Conservation (phyloP, 2,797 vertebrate species). For the Chlorospingus semifuscus region DNA sequence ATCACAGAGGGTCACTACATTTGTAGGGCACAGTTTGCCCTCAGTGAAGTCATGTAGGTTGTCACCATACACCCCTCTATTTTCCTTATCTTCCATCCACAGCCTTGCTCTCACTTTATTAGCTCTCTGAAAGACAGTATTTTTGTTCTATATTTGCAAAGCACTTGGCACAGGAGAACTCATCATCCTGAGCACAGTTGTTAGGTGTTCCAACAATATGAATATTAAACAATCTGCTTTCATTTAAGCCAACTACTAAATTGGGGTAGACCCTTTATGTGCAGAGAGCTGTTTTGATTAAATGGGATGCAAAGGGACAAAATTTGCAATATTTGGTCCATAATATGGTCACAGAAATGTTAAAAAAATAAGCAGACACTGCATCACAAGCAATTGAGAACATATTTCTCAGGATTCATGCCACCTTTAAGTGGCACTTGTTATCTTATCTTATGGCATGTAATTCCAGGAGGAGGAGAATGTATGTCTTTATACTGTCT, state of each 20-base stretch:
- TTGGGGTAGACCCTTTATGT: not conserved
- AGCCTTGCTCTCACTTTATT: not conserved
- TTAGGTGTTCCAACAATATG: not conserved
- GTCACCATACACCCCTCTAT: not conserved
- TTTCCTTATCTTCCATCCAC: not conserved
- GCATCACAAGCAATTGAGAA: not conserved
- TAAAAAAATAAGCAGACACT: not conserved
- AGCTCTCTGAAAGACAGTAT: not conserved
- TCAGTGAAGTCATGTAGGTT: not conserved
- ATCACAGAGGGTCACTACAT: not conserved
- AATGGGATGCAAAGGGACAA: not conserved
- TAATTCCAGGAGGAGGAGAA: slow-evolving; percentile 18
- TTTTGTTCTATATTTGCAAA: not conserved
- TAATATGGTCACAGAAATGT: not conserved
- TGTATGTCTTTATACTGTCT: slow-evolving; percentile 2
- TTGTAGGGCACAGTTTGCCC: not conserved
- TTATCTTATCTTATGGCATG: not conserved
- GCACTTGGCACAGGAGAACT: not conserved
- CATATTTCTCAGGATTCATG: not conserved
- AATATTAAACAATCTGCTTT: not conserved
- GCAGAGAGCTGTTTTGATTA: not conserved
- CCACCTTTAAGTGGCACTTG: not conserved
- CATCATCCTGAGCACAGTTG: not conserved
- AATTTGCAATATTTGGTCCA: not conserved
- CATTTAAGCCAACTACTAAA: not conserved